A percentile compares a stretch with the other conserved stretches of the same genome.
These are phyloP conservation scores for Anser cygnoides DNA, from an alignment of 2,113 vertebrate species.

Conservation along the genomic window DNA sequence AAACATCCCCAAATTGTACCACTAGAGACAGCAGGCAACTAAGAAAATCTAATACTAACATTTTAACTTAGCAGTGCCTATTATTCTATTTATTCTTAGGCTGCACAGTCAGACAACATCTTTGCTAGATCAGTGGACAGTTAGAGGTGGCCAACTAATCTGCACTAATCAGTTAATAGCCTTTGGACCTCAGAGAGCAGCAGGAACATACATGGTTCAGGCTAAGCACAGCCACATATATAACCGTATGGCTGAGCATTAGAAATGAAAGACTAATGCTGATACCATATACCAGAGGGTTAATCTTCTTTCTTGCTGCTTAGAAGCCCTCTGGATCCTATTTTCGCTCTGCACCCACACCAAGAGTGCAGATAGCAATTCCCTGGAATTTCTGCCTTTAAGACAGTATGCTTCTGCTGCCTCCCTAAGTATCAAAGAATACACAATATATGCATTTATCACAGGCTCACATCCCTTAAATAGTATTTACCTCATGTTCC, in stretches of 20 bases:
- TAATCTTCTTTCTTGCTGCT: constrained; percentile 43
- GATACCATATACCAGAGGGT: background rate
- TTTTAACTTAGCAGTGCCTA: background rate
- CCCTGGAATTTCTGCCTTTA: constrained; percentile 44
- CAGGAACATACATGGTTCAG: background rate
- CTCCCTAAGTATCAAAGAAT: constrained; percentile 18
- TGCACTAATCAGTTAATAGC: background rate
- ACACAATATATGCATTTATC: background rate
- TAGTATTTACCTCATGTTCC: constrained; percentile 12
- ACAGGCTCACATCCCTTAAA: background rate
- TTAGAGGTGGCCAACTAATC: background rate
- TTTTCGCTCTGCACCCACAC: background rate
- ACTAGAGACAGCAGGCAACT: background rate
- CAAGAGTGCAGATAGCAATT: background rate
- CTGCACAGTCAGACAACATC: background rate
- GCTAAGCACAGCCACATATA: background rate
- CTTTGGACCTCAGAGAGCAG: background rate
- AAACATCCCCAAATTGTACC: background rate
- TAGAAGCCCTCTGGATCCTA: constrained; percentile 43
- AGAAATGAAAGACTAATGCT: background rate
- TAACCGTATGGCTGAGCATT: background rate
- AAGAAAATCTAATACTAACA: background rate
- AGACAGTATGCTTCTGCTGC: background rate
- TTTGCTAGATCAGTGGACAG: background rate
- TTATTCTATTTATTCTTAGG: background rate